Evolutionary conservation across 2,888 invertebrate genomes (phyloP).

Genomic region (Andricus quercusramuli): DNA sequence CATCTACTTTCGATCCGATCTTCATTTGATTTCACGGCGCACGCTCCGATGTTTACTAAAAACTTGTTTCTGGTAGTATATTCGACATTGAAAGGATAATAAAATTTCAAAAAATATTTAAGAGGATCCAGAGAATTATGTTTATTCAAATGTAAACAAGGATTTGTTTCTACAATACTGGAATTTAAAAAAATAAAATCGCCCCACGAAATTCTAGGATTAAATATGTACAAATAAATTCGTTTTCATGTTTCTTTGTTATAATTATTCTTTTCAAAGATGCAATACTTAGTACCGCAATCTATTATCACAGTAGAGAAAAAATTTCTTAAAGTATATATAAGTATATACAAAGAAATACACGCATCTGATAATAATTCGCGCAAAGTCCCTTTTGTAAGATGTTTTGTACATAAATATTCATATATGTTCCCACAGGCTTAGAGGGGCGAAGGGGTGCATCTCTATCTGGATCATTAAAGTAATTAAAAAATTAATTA

Average conservation of each 20-base stretch:
- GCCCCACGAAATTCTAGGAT: background rate
- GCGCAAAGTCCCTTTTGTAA: background rate
- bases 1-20: constrained; percentile 45
- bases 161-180: background rate
- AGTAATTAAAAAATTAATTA: background rate
- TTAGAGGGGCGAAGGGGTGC: too few species aligned
- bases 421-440: background rate
- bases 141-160: constrained; percentile 26
- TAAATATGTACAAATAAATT: constrained; percentile 20
- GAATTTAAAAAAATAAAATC: constrained; percentile 19
- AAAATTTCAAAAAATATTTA: background rate
- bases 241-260: background rate
- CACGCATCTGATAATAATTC: background rate
- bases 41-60: background rate
- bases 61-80: background rate
- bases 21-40: constrained; percentile 51
- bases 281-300: background rate
- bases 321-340: background rate
- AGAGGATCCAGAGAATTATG: constrained; percentile 8
- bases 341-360: background rate
- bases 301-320: background rate
- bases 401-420: background rate
- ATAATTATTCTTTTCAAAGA: background rate
- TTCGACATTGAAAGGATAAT: background rate
- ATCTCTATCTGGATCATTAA: background rate